phyloP scores from a whole-genome alignment of 1,140 invertebrate genomes.

The Wasmannia auropunctata region DNA sequence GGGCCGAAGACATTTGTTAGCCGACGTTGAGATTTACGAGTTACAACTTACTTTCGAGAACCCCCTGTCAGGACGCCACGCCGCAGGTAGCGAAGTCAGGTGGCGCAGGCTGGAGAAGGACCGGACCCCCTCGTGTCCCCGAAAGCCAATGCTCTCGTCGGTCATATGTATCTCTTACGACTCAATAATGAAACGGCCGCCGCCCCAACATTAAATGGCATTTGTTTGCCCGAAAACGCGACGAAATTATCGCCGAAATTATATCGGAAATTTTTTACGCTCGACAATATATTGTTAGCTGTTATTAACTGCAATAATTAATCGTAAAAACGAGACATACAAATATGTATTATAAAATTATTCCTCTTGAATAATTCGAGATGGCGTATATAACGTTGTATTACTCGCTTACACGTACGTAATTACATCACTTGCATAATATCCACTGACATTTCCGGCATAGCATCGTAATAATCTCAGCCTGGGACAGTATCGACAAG shows the following conservation, averaged over 20 bases:
- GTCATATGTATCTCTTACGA: background rate
- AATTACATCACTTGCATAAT: slow-evolving; percentile 43
- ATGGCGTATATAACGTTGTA: background rate
- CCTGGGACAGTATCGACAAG: slow-evolving; percentile 48
- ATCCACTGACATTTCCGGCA: slow-evolving; percentile 54
- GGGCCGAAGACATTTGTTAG: slow-evolving; percentile 6
- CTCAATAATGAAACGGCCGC: background rate
- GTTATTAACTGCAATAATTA: slow-evolving; percentile 39
- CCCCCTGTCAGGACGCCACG: slow-evolving; percentile 38
- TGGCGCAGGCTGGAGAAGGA: slow-evolving; percentile 10
- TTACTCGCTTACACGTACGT: background rate
- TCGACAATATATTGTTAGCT: background rate
- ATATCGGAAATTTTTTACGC: slow-evolving; percentile 8
- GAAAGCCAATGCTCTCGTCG: background rate
- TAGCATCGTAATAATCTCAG: slow-evolving; percentile 46
- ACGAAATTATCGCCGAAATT: background rate
- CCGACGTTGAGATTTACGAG: slow-evolving; percentile 63
- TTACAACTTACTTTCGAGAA: slow-evolving; percentile 65
- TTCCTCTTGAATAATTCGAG: slow-evolving; percentile 24
- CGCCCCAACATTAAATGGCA: background rate
- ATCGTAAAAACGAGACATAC: slow-evolving; percentile 6
- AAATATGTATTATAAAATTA: background rate
- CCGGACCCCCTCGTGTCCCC: background rate
- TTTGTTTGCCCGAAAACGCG: background rate
- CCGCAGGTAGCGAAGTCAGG: slow-evolving; percentile 67